Evolutionary conservation across 2,113 vertebrate genomes (phyloP), one percentile per base, ranked within the genome.

Genomic region (Megaleporinus macrocephalus): DNA sequence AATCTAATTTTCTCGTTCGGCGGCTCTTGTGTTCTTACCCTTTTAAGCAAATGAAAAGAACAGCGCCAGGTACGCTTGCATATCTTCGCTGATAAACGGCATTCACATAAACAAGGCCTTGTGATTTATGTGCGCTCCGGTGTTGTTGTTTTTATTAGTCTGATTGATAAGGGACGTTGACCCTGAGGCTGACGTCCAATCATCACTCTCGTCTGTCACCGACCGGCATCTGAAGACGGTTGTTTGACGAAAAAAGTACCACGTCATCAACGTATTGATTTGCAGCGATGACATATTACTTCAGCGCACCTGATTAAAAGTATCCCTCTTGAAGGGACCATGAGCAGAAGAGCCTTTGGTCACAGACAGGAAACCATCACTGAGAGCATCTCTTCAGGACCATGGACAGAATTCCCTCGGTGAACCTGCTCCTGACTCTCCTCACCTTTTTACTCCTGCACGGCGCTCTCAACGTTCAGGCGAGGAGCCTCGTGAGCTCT

Each of bases 1-100:
- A 86, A 89, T 88, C 85, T 76, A 78, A 79, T 79, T 66, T 18
- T 44, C 29, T 57, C 29, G 16, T n/a, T 10, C 41, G 11, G 4
- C 41, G 11, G 1, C 41, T 10, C 41, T 51, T 15, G 49, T 51
- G 49, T 16, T 18, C 70, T 73, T 29, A 27, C 83, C 91, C 79
- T 87, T 92, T 91, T 85, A 87, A 86, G 78, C 90, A 89, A 93
- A 92, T 89, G 90, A 89, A 86, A 92, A 88, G 85, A 20, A 86
- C 75, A 47, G 73, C 84, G 87, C 87, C 88, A 93, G 85, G 83
- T 85, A 86, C 76, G 73, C 86, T 78, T 82, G 41, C 81, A 81
- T 78, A 65, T 80, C 80, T 75, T 71, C 44, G 77, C 68, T 87
- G 74, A 81, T 86, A 87, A 87, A 85, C 79, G 86, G 75, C 24